Evolutionary conservation across 2,797 vertebrate species (phyloP).

Genomic region (Ceryle rudis): DNA sequence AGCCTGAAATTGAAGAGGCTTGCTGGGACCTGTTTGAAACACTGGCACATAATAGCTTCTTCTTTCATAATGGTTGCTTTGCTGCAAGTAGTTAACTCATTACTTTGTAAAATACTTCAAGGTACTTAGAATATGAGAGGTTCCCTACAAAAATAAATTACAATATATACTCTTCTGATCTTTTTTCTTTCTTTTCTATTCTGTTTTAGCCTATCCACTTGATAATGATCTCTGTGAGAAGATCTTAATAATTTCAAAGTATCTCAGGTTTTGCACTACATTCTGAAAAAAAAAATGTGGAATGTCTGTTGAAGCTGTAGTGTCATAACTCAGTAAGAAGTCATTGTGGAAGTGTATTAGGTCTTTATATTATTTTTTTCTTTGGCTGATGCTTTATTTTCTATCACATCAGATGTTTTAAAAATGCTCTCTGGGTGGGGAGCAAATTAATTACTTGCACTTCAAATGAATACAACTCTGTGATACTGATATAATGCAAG

Average conservation of each 20-base stretch:
- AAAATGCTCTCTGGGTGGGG: neutral
- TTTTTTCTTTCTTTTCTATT: neutral
- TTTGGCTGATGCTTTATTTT: neutral
- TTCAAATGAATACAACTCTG: neutral
- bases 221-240: neutral
- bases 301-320: neutral
- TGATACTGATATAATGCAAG: neutral
- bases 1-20: neutral
- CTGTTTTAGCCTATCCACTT: neutral
- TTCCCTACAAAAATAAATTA: neutral
- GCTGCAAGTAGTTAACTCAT: neutral
- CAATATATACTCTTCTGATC: neutral
- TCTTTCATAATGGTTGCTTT: neutral
- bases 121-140: neutral
- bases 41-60: neutral
- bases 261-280: neutral
- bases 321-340: neutral
- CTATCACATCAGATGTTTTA: neutral
- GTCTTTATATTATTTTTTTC: neutral
- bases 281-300: neutral
- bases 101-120: slow-evolving; percentile 18
- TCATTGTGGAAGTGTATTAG: neutral
- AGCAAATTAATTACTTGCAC: neutral
- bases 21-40: neutral
- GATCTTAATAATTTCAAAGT: neutral